Percentiles rank a stretch among this genome's conserved stretches.
These are phyloP conservation scores for Leucopsar rothschildi DNA, from an alignment of 2,113 vertebrate genomes.

Conservation along the genomic window DNA sequence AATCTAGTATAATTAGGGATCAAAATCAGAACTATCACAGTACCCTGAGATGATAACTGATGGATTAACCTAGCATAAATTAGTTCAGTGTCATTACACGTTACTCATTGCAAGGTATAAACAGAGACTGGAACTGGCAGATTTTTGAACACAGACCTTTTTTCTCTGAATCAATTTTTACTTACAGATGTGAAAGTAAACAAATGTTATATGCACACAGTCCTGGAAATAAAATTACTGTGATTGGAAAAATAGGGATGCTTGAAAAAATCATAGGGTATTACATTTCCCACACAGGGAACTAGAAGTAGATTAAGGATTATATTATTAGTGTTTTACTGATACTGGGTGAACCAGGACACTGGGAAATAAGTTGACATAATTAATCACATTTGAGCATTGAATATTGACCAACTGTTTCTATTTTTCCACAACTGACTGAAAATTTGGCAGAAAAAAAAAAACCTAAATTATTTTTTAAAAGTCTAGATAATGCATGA, in stretches of 20 bases:
- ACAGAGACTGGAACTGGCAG: not conserved
- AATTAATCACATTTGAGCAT: not conserved
- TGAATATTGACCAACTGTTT: not conserved
- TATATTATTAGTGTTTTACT: not conserved
- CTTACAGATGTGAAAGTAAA: not conserved
- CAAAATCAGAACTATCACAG: not conserved
- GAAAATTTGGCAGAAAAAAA: not conserved
- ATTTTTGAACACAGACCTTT: not conserved
- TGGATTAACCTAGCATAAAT: not conserved
- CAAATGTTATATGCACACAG: not conserved
- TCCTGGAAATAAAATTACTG: not conserved
- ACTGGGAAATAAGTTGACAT: not conserved
- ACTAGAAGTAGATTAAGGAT: not conserved
- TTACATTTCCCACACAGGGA: not conserved
- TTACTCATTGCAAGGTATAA: not conserved
- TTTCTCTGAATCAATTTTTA: not conserved
- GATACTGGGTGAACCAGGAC: no score
- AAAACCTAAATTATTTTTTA: not conserved
- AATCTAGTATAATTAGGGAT: not conserved
- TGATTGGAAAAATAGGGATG: not conserved
- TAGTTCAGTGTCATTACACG: not conserved
- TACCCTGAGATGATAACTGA: not conserved
- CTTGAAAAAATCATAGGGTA: not conserved
- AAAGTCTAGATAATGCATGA: not conserved
- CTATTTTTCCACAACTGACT: not conserved